A percentile compares a stretch with the other conserved stretches of the same genome.
These are phyloP conservation scores for Gymnoscopelus braueri DNA, from an alignment of 2,797 vertebrate genomes.

Conservation along the genomic window DNA sequence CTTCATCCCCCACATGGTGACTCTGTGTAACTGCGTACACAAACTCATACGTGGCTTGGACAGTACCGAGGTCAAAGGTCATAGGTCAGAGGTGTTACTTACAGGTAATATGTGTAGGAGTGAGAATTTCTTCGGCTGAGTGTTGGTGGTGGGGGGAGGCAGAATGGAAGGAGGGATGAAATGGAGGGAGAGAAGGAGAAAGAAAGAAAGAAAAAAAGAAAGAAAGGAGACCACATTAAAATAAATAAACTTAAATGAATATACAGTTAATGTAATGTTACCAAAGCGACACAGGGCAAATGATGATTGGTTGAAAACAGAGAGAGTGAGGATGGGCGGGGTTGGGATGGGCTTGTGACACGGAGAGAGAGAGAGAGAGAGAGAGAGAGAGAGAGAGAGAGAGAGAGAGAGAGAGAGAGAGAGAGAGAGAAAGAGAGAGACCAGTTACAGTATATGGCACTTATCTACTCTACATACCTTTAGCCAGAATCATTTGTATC, in stretches of 20 bases:
- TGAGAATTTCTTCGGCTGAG: conserved; percentile 93
- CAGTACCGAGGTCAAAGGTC: conserved; percentile 44
- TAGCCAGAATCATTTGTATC: conserved; percentile 64
- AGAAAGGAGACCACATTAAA: conserved; percentile 88
- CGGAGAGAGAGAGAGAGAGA: conserved; percentile 36
- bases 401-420: conserved; percentile 72
- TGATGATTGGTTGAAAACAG: conserved; percentile 15
- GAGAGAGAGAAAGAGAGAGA: conserved; percentile 70
- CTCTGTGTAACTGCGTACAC: too few relatives aligned
- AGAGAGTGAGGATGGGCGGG: conserved; percentile 36
- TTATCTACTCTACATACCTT: neutral
- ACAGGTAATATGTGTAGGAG: conserved; percentile 97
- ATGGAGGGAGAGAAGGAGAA: conserved; percentile 87
- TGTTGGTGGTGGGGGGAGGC: conserved; percentile 81
- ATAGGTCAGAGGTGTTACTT: conserved; percentile 83
- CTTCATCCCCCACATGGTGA: too few relatives aligned
- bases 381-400: conserved; percentile 56
- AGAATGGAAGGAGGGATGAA: conserved; percentile 82
- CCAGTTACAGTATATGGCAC: neutral
- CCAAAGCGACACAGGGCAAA: conserved; percentile 38
- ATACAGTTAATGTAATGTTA: conserved; percentile 73
- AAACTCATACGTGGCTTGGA: too few relatives aligned
- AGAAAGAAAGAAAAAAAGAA: conserved; percentile 88
- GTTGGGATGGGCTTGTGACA: conserved; percentile 20
- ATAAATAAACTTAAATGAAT: conserved; percentile 72